Evolutionary conservation across 2,113 vertebrate genomes (phyloP), one percentile per base, ranked within the genome.

Genomic region (Emberiza fucata): DNA sequence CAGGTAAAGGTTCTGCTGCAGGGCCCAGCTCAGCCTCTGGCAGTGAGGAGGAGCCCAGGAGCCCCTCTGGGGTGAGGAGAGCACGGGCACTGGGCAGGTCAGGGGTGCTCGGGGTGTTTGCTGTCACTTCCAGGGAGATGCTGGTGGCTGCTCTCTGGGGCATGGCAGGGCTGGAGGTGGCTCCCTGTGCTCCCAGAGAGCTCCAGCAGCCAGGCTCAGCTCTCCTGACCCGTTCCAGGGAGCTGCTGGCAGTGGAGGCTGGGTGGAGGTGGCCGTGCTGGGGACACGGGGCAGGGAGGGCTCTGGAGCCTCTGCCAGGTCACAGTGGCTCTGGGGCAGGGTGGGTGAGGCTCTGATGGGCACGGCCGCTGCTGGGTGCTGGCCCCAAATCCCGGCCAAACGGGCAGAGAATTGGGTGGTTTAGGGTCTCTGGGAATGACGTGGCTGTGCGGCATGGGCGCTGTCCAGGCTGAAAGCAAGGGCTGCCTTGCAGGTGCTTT

Each of bases 391-490:
- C 1, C 4, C 40, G 40, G 25, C 65, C 39, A 63, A 16, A 28
- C 14, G 63, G 53, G 39, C 17, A 44, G 17, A 47, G 45, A 68
- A 33, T 0, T 0, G 14, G 53, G 56, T 1, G 1, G 16, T 77
- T 53, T 56, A 23, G 53, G 70, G 7, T 21, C 3, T 29, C 23
- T 64, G 79, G 48, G 61, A 63, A 11, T 28, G 12, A 3, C 3
- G 2, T 2, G 20, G 28, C 14, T 0, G 1, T 63, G 44, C 59
- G 56, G 20, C 23, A 20, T 7, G 22, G 24, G 56, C 64, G 53
- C 57, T 92, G 72, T 24, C 8, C 0, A 2, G 50, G 40, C 2
- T 78, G 60, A 50, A 63, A 85, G 60, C 47, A 59, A 66, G 81
- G 18, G 6, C 37, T 2, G 24, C 56, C 18, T 29, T 21, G 24